Evolutionary conservation across 2,888 invertebrate genomes (phyloP), one percentile per base, ranked within the genome.

Genomic region (Mesorhabditis sp.): DNA sequence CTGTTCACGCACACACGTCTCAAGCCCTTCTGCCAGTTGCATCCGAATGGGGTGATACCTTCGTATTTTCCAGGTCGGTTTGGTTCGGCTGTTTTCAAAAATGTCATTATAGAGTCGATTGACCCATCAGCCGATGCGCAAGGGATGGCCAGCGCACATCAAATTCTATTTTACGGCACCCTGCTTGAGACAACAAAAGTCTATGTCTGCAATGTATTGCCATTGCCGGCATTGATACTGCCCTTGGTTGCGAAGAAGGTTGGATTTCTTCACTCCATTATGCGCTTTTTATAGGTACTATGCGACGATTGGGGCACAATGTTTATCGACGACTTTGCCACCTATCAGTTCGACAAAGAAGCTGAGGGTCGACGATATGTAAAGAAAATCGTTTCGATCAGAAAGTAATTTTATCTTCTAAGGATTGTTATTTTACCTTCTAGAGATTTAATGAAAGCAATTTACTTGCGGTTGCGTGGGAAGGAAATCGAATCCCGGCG

Each of bases 101-200:
- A 10, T 41, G 5, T n/a, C 43, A 13, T 66, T 71, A 28, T 66
- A 75, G 79, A 79, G 70, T 70, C 71, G 62, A 70, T 79, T 58
- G 76, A 79, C 64, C 68, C 75, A 15, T 68, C 71, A 5, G 68
- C 74, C 42, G 69, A 70, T 43, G 71, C 72, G 0, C 70, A 75
- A 28, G 72, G 72, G 3, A 58, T 67, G 28, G 77, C 79, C 0
- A 69, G 45, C 4, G 67, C 72, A 3, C 79, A 79, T 68, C 83
- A 83, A 70, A 67, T 81, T 65, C 74, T 75, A 15, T 81, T 78
- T 67, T 83, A 77, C 71, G 81, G 83, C 0, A 70, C 82, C 4
- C 76, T 82, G 4, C 75, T 83, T 45, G 83, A 83, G 71, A 83
- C 83, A 10, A 81, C 81, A 5, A 82, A 82, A 58, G 80, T 82